Conservation (phyloP, 30 jellyfish, hydroid and myxozoan species). For the Pelagia noctiluca region DNA sequence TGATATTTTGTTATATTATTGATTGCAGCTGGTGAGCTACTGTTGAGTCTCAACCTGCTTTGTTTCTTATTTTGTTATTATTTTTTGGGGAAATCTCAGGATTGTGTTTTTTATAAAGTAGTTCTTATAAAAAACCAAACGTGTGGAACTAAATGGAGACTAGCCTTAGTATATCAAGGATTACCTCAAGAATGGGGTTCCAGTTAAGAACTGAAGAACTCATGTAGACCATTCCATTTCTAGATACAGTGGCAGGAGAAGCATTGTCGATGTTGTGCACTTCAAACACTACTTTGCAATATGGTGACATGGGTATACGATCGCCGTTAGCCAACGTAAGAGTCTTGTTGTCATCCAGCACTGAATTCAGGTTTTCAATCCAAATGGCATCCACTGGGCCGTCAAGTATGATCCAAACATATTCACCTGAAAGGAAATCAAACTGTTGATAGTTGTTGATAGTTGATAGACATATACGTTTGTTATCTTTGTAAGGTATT, state of each 20-base stretch:
- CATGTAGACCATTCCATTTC: slow-evolving; percentile 98
- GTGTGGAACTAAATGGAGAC: too few species aligned
- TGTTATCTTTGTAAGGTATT: too few species aligned
- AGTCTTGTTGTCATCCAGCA: slow-evolving; percentile 91
- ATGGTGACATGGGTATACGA: slow-evolving; percentile 97
- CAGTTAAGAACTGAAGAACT: slow-evolving; percentile 95
- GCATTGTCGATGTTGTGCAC: slow-evolving; percentile 97
- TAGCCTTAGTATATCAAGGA: too few species aligned
- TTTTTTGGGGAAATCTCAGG: too few species aligned
- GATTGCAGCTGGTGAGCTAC: too few species aligned
- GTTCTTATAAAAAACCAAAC: neutral
- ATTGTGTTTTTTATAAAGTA: neutral
- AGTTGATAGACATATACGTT: too few species aligned
- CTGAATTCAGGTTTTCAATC: slow-evolving; percentile 96
- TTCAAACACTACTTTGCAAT: slow-evolving; percentile 85
- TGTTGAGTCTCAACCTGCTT: too few species aligned
- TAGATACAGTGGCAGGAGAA: slow-evolving; percentile 96
- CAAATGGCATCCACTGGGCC: slow-evolving; percentile 99
- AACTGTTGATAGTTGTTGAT: too few species aligned
- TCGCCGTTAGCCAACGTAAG: slow-evolving; percentile 96
- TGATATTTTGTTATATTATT: too few species aligned
- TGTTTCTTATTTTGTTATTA: too few species aligned
- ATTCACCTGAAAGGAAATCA: slow-evolving; percentile 84
- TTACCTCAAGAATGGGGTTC: slow-evolving; percentile 92
- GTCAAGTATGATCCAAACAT: slow-evolving; percentile 90